phyloP scores from a whole-genome alignment of 30 jellyfish, hydroid and myxozoan species.

The Hydractinia symbiolongicarpus region DNA sequence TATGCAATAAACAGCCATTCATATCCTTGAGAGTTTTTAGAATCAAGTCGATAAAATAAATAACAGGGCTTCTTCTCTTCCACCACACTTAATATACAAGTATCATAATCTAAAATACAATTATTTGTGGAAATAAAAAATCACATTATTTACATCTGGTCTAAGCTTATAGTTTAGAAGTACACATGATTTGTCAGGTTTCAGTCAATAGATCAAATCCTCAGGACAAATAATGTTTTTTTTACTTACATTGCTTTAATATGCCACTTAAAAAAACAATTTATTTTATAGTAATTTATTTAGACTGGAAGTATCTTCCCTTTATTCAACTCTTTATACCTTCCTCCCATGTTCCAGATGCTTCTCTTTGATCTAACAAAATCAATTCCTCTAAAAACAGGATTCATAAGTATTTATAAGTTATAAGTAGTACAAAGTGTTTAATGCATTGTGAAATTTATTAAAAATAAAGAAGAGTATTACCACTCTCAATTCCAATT shows the following conservation, averaged over 20 bases:
- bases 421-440: background rate
- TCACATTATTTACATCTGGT: background rate
- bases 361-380: slow-evolving; percentile 43
- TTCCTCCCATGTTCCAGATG: slow-evolving; percentile 91
- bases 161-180: too few relatives aligned
- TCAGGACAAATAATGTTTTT: too few relatives aligned
- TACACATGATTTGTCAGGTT: background rate
- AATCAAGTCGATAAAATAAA: slow-evolving; percentile 72
- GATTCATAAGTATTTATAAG: background rate
- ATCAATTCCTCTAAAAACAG: slow-evolving; percentile 69
- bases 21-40: slow-evolving; percentile 75
- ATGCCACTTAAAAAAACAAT: too few relatives aligned
- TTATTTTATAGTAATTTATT: too few relatives aligned
- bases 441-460: background rate
- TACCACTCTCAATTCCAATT: slow-evolving; percentile 82
- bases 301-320: too few relatives aligned
- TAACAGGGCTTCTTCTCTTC: slow-evolving; percentile 83
- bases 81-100: slow-evolving; percentile 46
- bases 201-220: background rate
- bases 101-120: slow-evolving; percentile 64
- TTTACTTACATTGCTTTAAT: too few relatives aligned
- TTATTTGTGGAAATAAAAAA: background rate
- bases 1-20: slow-evolving; percentile 95
- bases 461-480: background rate
- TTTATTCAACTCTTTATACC: slow-evolving; percentile 34